phyloP scores from a whole-genome alignment of 2,888 invertebrate genomes.

The Rhimphoctona megacephalus region DNA sequence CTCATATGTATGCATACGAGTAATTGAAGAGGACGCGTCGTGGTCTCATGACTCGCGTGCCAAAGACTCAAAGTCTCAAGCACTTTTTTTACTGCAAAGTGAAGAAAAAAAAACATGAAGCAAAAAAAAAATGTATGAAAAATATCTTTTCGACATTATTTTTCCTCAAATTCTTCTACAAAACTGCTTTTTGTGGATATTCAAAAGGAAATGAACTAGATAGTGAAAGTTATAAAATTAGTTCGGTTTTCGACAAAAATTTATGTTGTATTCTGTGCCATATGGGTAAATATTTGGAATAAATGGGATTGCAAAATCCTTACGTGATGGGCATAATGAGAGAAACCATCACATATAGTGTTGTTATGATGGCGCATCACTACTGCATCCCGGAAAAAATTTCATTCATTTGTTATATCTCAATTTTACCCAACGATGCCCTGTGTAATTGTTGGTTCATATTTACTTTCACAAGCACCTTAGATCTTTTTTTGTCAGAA shows the following conservation, averaged over 20 bases:
- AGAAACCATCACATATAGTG: neutral
- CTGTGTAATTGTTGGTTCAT: neutral
- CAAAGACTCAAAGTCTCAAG: constrained; percentile 50
- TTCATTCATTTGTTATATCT: neutral
- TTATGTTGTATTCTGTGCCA: neutral
- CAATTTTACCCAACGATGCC: neutral
- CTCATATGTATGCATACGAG: constrained; percentile 72
- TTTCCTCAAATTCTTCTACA: neutral
- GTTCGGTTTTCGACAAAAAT: neutral
- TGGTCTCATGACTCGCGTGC: constrained; percentile 49
- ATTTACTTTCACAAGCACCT: neutral
- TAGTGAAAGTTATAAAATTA: neutral
- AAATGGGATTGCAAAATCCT: neutral
- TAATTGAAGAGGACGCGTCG: constrained; percentile 74
- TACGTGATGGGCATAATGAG: neutral
- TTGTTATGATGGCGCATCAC: neutral
- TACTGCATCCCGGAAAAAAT: neutral
- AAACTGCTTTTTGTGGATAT: neutral
- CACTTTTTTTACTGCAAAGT: constrained; percentile 34
- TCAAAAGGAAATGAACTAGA: neutral
- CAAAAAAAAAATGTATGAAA: neutral
- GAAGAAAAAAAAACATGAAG: constrained; percentile 7
- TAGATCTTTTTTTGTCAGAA: neutral
- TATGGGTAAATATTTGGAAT: neutral
- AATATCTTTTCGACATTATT: constrained; percentile 6